These are phyloP conservation scores for Ascaphus truei DNA, from an alignment of 2,113 vertebrate species.

Conservation along the genomic window DNA sequence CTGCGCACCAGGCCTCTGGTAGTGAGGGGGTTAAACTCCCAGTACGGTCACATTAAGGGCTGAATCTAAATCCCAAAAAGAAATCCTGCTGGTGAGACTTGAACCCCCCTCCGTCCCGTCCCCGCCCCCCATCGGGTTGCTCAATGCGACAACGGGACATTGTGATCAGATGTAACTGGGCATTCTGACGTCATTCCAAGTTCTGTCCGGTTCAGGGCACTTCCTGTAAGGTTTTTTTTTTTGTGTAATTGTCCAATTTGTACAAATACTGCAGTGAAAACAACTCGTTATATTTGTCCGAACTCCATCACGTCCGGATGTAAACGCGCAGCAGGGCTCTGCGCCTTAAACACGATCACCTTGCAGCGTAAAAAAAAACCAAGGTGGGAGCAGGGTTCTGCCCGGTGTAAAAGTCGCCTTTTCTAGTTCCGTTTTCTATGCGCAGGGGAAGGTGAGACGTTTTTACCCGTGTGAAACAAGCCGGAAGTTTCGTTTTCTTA, in stretches of 20 bases:
- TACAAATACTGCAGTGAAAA: neutral
- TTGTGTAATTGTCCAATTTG: no score
- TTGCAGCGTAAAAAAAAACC: no score
- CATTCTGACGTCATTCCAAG: neutral
- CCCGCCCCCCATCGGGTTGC: no score
- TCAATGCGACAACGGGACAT: neutral
- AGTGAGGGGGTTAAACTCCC: neutral
- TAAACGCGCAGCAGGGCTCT: no score
- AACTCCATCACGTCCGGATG: no score
- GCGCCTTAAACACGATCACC: no score
- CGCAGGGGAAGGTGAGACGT: neutral
- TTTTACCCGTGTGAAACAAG: no score
- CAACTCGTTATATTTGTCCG: neutral
- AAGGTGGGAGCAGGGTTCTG: no score
- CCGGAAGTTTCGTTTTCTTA: no score
- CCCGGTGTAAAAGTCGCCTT: no score
- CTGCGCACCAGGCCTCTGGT: neutral
- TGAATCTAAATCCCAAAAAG: constrained; percentile 22
- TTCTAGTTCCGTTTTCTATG: constrained; percentile 19
- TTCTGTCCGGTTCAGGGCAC: neutral
- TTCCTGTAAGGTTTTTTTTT: neutral
- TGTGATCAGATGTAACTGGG: neutral
- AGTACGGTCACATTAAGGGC: constrained; percentile 15
- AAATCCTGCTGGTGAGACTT: constrained; percentile 9
- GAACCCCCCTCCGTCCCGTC: no score